Evolutionary conservation across 2,888 invertebrate genomes (phyloP).

Genomic region (Drosophila meridionalis): DNA sequence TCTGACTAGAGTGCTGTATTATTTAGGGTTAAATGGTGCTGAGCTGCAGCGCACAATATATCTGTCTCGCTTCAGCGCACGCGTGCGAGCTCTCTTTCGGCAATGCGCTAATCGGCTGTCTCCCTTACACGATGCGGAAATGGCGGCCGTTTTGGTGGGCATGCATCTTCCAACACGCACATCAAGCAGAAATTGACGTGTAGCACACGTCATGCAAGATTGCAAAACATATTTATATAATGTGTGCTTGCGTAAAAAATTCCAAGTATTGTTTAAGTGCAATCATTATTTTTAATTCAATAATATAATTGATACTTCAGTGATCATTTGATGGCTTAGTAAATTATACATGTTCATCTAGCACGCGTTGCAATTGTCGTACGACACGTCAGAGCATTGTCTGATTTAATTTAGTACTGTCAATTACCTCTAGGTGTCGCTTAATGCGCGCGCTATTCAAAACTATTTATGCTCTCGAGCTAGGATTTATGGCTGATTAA

Average conservation of each 20-base stretch:
- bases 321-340: neutral
- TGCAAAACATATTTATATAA: no score
- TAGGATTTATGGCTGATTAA: conserved; percentile 29
- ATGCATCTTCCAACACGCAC: conserved; percentile 35
- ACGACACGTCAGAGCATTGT: conserved; percentile 5
- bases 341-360: neutral
- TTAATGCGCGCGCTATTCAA: conserved; percentile 30
- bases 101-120: conserved; percentile 20
- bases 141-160: conserved; percentile 55
- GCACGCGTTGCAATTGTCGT: neutral
- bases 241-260: neutral
- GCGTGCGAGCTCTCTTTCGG: conserved; percentile 21
- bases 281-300: neutral
- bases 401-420: neutral
- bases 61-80: conserved; percentile 42
- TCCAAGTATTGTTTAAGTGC: neutral
- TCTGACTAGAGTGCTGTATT: conserved; percentile 71
- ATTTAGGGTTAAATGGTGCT: conserved; percentile 76
- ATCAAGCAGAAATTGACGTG: conserved; percentile 19
- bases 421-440: conserved; percentile 33
- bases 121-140: conserved; percentile 61
- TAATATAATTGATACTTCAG: neutral
- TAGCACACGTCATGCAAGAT: conserved; percentile 17
- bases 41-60: conserved; percentile 6
- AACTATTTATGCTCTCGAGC: conserved; percentile 1